phyloP scores from a whole-genome alignment of 2,888 invertebrate genomes.

The Ypsolopha sequella region DNA sequence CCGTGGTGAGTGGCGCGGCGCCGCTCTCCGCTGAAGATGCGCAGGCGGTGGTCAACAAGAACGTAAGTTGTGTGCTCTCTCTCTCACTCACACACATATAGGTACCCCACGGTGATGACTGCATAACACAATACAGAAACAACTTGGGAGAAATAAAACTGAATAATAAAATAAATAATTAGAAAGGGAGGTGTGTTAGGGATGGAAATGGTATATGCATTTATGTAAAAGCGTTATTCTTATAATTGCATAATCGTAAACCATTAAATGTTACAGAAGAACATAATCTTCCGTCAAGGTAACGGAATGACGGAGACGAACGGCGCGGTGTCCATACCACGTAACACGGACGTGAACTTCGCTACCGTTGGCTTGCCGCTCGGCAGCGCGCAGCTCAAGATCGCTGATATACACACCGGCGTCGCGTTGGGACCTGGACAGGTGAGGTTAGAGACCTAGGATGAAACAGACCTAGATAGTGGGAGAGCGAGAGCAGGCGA shows the following conservation, averaged over 20 bases:
- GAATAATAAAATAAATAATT: no score
- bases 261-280: slow-evolving; percentile 27
- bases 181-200: no score
- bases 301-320: slow-evolving; percentile 54
- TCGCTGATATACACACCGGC: slow-evolving; percentile 37
- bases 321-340: slow-evolving; percentile 31
- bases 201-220: no score
- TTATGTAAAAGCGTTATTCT: no score
- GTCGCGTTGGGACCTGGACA: slow-evolving; percentile 39
- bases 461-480: no score
- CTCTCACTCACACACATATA: neutral
- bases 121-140: no score
- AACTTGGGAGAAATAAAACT: no score
- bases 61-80: slow-evolving; percentile 28
- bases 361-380: slow-evolving; percentile 33
- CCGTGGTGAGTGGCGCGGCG: slow-evolving; percentile 76
- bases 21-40: slow-evolving; percentile 73
- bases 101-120: no score
- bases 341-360: slow-evolving; percentile 31
- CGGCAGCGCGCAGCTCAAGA: slow-evolving; percentile 31
- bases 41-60: slow-evolving; percentile 42
- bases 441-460: no score
- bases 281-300: slow-evolving; percentile 50
- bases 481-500: no score
- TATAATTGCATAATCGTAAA: neutral